Percentiles rank a stretch among this genome's conserved stretches.
Conservation (phyloP, 2,888 invertebrate genomes). For the Ctenicera cuprea region DNA sequence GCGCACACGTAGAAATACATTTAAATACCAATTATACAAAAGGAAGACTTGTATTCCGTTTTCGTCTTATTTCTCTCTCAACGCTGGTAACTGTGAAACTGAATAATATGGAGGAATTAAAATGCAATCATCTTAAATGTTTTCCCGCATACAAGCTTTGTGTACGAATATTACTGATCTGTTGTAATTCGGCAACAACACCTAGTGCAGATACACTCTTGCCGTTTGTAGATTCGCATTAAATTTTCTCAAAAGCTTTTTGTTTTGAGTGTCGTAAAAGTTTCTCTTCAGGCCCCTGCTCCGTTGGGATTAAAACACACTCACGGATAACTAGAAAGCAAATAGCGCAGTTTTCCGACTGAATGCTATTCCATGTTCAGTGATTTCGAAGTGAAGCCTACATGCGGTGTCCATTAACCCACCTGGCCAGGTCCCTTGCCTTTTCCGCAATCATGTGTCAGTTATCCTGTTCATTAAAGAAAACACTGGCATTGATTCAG, state of each 20-base stretch:
- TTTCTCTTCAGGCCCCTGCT: slow-evolving; percentile 40
- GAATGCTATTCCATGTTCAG: slow-evolving; percentile 66
- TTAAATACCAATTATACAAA: too few species aligned
- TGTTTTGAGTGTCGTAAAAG: slow-evolving; percentile 43
- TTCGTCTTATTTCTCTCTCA: too few species aligned
- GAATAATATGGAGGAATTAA: too few species aligned
- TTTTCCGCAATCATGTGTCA: slow-evolving; percentile 63
- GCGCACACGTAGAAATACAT: too few species aligned
- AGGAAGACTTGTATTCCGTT: too few species aligned
- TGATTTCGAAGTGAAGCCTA: slow-evolving; percentile 65
- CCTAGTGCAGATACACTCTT: neutral
- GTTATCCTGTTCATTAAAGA: slow-evolving; percentile 64
- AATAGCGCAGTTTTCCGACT: slow-evolving; percentile 60
- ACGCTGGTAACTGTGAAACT: too few species aligned
- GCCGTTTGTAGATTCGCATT: neutral
- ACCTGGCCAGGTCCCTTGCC: slow-evolving; percentile 60
- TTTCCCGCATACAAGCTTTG: too few species aligned
- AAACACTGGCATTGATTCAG: slow-evolving; percentile 54
- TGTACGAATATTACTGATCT: too few species aligned
- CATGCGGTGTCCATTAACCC: slow-evolving; percentile 69
- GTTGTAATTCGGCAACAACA: neutral
- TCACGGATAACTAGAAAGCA: slow-evolving; percentile 50
- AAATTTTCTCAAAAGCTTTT: slow-evolving; percentile 30
- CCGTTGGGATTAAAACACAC: slow-evolving; percentile 49
- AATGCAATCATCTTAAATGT: too few species aligned